Conservation (phyloP, 2,888 invertebrate species). For the Brassicogethes aeneus region DNA sequence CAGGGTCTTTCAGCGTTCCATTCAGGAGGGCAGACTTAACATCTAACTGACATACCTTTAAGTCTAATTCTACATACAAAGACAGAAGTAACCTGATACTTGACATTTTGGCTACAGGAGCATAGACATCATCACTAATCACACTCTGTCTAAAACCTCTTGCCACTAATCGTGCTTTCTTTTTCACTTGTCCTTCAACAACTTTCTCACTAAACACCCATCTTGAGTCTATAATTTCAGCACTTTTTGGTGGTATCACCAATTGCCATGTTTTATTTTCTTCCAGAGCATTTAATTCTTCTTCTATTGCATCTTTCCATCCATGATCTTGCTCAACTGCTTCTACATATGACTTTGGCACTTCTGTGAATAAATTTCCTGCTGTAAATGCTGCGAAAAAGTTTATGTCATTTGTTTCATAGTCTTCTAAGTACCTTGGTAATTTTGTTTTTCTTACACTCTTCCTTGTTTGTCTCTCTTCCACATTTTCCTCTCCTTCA, state of each 20-base stretch:
- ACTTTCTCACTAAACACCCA: constrained; percentile 14
- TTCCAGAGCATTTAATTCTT: constrained; percentile 7
- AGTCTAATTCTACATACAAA: constrained; percentile 9
- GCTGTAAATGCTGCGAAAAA: constrained; percentile 9
- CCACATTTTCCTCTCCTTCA: background rate
- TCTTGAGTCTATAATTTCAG: constrained; percentile 11
- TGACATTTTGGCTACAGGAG: constrained; percentile 13
- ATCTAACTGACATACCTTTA: constrained; percentile 12
- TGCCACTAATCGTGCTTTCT: too few species aligned
- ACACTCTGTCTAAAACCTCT: too few species aligned
- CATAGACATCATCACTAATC: constrained; percentile 12
- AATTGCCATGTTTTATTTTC: constrained; percentile 12
- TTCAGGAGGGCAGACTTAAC: constrained; percentile 15
- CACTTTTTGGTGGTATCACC: constrained; percentile 5
- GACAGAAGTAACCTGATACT: constrained; percentile 12
- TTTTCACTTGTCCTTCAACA: constrained; percentile 8
- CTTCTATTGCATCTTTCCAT: constrained; percentile 11
- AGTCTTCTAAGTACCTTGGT: constrained; percentile 6
- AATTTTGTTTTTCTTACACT: background rate
- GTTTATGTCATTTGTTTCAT: constrained; percentile 7
- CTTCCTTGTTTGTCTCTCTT: background rate
- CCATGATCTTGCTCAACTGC: constrained; percentile 5
- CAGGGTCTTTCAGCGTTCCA: constrained; percentile 2
- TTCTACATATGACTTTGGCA: constrained; percentile 10
- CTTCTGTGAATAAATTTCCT: constrained; percentile 7